Conservation (phyloP, 1,140 invertebrate genomes). For the Wasmannia auropunctata region DNA sequence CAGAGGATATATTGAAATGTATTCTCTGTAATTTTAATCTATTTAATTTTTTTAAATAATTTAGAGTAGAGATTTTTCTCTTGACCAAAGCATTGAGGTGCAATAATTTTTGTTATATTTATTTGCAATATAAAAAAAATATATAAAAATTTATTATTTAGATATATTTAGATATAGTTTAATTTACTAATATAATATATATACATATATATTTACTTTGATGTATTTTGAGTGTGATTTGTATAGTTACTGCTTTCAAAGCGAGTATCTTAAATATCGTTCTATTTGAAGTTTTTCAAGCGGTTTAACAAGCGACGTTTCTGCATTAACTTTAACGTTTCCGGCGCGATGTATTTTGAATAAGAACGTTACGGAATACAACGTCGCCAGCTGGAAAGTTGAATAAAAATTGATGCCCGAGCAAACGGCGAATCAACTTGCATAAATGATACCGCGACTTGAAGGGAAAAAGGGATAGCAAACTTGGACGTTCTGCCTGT, state of each 20-base stretch:
- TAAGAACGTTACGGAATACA: background rate
- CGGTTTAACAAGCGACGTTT: background rate
- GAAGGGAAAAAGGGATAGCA: background rate
- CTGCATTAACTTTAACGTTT: background rate
- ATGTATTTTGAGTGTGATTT: background rate
- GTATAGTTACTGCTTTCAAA: background rate
- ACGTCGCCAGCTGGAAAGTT: background rate
- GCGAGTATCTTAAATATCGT: background rate
- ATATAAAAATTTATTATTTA: no score
- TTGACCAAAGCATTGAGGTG: background rate
- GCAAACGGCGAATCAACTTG: conserved; percentile 33
- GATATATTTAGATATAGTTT: no score
- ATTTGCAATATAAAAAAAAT: background rate
- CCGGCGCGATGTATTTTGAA: background rate
- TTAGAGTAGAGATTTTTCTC: background rate
- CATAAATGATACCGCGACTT: conserved; percentile 28
- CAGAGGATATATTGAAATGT: no score
- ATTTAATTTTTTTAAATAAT: conserved; percentile 1
- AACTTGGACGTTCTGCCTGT: conserved; percentile 1
- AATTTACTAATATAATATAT: no score
- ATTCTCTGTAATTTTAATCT: background rate
- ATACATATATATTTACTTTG: no score
- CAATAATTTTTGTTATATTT: background rate
- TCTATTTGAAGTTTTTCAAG: background rate
- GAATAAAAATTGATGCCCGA: conserved; percentile 46